These are phyloP conservation scores for Pardosa pseudoannulata DNA, from an alignment of 2,888 invertebrate genomes.

Conservation along the genomic window DNA sequence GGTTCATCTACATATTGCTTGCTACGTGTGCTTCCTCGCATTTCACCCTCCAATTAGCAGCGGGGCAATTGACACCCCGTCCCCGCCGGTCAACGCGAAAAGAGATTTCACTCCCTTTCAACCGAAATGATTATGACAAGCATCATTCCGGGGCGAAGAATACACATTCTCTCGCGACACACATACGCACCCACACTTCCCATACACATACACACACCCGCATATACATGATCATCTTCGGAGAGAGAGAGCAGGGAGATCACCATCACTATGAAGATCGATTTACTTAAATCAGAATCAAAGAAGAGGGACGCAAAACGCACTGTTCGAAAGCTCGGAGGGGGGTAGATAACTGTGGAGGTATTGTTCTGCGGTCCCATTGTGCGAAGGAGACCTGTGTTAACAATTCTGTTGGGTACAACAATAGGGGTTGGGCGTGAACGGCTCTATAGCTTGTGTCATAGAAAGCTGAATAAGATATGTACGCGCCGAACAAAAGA, in stretches of 20 bases:
- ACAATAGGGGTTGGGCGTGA: conserved; percentile 55
- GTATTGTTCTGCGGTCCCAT: conserved; percentile 66
- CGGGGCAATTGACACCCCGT: conserved; percentile 13
- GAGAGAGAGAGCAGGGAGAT: conserved; percentile 34
- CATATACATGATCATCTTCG: conserved; percentile 25
- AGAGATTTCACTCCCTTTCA: conserved; percentile 45
- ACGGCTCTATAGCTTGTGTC: conserved; percentile 54
- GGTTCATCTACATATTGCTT: no score
- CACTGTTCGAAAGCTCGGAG: not conserved
- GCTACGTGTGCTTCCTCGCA: not conserved
- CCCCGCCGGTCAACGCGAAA: conserved; percentile 30
- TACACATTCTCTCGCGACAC: conserved; percentile 6
- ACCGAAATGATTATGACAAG: conserved; percentile 31
- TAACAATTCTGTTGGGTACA: conserved; percentile 70
- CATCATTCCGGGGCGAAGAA: not conserved
- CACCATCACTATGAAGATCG: conserved; percentile 59
- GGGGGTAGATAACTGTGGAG: conserved; percentile 60
- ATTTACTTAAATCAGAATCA: conserved; percentile 65
- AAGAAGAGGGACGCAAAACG: conserved; percentile 18
- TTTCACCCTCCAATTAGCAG: conserved; percentile 35
- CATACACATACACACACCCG: not conserved
- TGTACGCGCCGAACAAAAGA: conserved; percentile 66
- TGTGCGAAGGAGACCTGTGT: conserved; percentile 59
- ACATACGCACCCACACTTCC: no score
- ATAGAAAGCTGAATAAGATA: conserved; percentile 70